phyloP scores from a whole-genome alignment of 2,888 invertebrate genomes.

The Acrobasis consociella region DNA sequence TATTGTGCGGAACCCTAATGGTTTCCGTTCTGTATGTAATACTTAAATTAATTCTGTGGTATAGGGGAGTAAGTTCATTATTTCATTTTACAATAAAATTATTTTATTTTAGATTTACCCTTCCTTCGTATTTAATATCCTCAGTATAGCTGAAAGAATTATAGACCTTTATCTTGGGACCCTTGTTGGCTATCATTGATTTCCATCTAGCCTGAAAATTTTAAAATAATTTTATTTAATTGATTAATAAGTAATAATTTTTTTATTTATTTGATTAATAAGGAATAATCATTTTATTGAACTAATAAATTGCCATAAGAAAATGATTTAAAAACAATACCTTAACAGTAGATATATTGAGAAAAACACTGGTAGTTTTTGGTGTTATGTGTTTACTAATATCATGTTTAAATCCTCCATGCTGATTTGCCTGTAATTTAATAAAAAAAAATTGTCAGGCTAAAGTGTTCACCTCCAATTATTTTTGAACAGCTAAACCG shows the following conservation, averaged over 20 bases:
- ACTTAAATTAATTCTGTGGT: too few species aligned
- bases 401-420: not conserved
- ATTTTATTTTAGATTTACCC: slow-evolving; percentile 34
- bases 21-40: too few species aligned
- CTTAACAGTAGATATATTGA: slow-evolving; percentile 6
- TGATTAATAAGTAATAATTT: too few species aligned
- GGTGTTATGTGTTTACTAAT: not conserved
- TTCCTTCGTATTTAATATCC: slow-evolving; percentile 48
- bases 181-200: not conserved
- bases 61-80: too few species aligned
- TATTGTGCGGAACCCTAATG: too few species aligned
- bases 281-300: too few species aligned
- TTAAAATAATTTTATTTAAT: too few species aligned
- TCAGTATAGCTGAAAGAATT: slow-evolving; percentile 49
- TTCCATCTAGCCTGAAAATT: slow-evolving; percentile 15
- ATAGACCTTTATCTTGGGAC: slow-evolving; percentile 39
- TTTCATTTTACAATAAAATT: too few species aligned
- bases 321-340: slow-evolving; percentile 4
- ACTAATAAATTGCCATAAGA: not conserved
- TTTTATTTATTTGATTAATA: too few species aligned
- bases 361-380: not conserved
- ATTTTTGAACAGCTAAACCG: too few species aligned
- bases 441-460: not conserved
- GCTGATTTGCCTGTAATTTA: slow-evolving; percentile 5
- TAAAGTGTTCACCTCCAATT: too few species aligned